Conservation (phyloP, 2,888 invertebrate genomes). For the Itoplectis maculator region DNA sequence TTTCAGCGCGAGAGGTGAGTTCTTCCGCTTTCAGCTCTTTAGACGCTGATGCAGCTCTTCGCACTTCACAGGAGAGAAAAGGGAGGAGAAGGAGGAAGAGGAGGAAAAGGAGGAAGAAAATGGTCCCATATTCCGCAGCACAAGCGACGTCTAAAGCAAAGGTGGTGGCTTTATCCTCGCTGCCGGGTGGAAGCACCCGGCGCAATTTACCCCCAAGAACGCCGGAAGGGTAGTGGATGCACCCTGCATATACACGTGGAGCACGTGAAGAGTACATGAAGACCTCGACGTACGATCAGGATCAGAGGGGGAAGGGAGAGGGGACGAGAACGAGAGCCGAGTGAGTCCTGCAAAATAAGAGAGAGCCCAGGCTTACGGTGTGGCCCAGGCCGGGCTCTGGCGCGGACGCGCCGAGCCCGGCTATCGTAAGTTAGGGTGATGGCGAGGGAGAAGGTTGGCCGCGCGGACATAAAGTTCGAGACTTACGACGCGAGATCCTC, state of each 20-base stretch:
- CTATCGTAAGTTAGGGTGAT: slow-evolving; percentile 84
- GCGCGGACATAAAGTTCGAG: slow-evolving; percentile 84
- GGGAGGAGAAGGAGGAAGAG: slow-evolving; percentile 39
- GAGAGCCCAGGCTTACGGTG: slow-evolving; percentile 49
- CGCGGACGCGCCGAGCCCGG: slow-evolving; percentile 74
- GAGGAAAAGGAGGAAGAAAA: slow-evolving; percentile 31
- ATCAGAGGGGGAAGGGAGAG: too few relatives aligned
- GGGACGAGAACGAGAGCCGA: slow-evolving; percentile 41
- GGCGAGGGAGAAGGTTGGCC: slow-evolving; percentile 83
- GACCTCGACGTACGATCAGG: too few relatives aligned
- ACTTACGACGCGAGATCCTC: slow-evolving; percentile 84
- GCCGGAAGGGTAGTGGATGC: slow-evolving; percentile 58
- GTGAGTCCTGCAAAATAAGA: slow-evolving; percentile 61
- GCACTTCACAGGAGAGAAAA: slow-evolving; percentile 20
- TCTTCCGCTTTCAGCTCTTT: slow-evolving; percentile 25
- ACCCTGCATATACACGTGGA: slow-evolving; percentile 28
- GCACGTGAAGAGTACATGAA: too few relatives aligned
- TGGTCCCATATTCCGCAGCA: slow-evolving; percentile 56
- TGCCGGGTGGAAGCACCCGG: not conserved
- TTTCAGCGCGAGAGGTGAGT: too few relatives aligned
- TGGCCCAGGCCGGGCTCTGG: slow-evolving; percentile 38
- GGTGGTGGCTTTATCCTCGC: slow-evolving; percentile 31
- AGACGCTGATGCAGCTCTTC: slow-evolving; percentile 42
- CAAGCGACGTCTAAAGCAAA: slow-evolving; percentile 81
- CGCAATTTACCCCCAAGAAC: slow-evolving; percentile 37